Evolutionary conservation across 1,140 invertebrate species (phyloP).

Genomic region (Bombus superbus): DNA sequence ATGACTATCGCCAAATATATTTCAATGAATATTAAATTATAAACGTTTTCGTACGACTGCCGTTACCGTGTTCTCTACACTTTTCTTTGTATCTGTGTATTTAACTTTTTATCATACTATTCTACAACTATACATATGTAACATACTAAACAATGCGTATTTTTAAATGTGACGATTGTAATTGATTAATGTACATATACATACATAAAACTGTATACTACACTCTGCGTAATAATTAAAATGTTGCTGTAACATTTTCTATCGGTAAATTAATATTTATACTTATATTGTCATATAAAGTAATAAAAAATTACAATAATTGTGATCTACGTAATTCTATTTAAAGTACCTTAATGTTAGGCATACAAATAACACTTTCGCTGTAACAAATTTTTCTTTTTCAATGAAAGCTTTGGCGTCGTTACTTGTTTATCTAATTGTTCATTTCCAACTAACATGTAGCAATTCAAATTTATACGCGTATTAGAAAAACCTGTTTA

Average conservation of each 20-base stretch:
- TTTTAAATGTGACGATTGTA: slow-evolving; percentile 63
- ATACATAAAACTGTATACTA: slow-evolving; percentile 59
- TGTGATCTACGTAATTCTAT: slow-evolving; percentile 8
- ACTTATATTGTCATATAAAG: slow-evolving; percentile 47
- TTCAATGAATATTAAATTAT: not conserved
- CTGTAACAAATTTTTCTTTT: too few species aligned
- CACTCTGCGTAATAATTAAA: slow-evolving; percentile 59
- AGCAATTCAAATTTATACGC: too few species aligned
- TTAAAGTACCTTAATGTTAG: not conserved
- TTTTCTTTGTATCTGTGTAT: slow-evolving; percentile 9
- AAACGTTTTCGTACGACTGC: slow-evolving; percentile 35
- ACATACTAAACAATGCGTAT: slow-evolving; percentile 61
- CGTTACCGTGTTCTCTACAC: slow-evolving; percentile 30
- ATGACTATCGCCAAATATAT: too few species aligned
- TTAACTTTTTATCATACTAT: slow-evolving; percentile 22
- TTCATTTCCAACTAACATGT: too few species aligned
- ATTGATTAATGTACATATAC: slow-evolving; percentile 64
- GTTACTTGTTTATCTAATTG: too few species aligned
- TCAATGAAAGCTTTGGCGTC: too few species aligned
- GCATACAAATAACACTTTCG: not conserved
- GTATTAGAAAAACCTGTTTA: too few species aligned
- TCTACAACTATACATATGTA: slow-evolving; percentile 65
- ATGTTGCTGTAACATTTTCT: slow-evolving; percentile 72
- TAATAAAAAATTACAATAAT: slow-evolving; percentile 62
- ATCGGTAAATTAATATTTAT: slow-evolving; percentile 71